Conservation (phyloP, 1,140 invertebrate species). For the Drosophila tani region DNA sequence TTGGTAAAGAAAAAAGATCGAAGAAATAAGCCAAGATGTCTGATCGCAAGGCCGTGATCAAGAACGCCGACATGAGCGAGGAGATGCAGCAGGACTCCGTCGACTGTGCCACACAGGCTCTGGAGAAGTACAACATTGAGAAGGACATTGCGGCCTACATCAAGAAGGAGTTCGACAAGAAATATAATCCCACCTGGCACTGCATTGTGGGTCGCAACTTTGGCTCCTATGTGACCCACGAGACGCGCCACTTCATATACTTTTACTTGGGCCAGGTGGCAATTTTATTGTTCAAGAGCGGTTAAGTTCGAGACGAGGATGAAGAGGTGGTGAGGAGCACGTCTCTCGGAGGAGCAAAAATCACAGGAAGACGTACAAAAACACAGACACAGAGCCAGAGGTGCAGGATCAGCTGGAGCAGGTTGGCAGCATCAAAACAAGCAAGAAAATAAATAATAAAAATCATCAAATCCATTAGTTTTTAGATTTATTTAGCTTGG, state of each 20-base stretch:
- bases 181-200: conserved; percentile 99
- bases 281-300: conserved; percentile 99
- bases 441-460: not conserved
- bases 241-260: conserved; percentile 99
- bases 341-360: conserved; percentile 52
- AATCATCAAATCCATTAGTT: not conserved
- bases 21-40: conserved; percentile 89
- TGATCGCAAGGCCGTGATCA: conserved; percentile 99
- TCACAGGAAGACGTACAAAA: conserved; percentile 23
- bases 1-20: conserved; percentile 3
- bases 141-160: conserved; percentile 99
- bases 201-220: conserved; percentile 98
- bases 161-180: conserved; percentile 99
- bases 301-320: conserved; percentile 87
- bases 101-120: conserved; percentile 98
- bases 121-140: conserved; percentile 99
- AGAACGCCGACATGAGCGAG: conserved; percentile 99
- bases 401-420: conserved; percentile 21
- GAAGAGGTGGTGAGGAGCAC: conserved; percentile 69
- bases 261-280: conserved; percentile 98
- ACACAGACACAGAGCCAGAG: conserved; percentile 28
- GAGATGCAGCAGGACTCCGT: conserved; percentile 99
- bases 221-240: conserved; percentile 97
- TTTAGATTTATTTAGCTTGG: not conserved
- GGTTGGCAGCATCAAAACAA: conserved; percentile 2